A percentile compares a stretch with the other conserved stretches of the same genome.
Conservation (phyloP, 2,888 invertebrate species). For the Geophilus truncorum region DNA sequence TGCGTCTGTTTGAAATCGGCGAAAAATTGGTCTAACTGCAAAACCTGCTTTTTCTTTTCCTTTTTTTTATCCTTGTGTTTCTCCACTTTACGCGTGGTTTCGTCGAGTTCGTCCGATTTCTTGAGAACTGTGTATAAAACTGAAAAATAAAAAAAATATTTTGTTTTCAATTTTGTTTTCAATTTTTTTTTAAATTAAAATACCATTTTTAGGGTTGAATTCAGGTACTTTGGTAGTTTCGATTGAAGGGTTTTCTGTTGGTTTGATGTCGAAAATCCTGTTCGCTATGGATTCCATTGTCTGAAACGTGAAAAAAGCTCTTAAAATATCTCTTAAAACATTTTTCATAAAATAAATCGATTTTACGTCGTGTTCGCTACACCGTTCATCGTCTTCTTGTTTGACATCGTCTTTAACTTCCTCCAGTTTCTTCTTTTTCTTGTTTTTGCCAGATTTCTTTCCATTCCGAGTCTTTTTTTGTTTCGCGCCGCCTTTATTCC, state of each 20-base stretch:
- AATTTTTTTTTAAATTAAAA: not conserved
- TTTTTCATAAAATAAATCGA: not conserved
- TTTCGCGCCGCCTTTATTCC: not conserved
- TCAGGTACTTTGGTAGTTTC: not conserved
- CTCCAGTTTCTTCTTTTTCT: not conserved
- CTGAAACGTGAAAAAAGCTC: not conserved
- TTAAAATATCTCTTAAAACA: not conserved
- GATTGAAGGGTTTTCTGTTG: too few species aligned
- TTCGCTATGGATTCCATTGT: not conserved
- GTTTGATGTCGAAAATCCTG: not conserved
- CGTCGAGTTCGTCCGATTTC: not conserved
- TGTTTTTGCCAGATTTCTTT: not conserved
- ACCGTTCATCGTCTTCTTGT: not conserved
- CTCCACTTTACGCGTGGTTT: not conserved
- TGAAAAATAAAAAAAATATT: not conserved
- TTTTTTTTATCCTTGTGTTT: not conserved
- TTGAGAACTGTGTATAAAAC: not conserved
- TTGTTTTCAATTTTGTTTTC: too few species aligned
- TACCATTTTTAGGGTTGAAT: not conserved
- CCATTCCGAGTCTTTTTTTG: not conserved
- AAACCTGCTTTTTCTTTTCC: conserved; percentile 1
- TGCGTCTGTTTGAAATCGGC: too few species aligned
- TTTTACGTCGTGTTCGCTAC: not conserved
- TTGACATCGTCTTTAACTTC: not conserved
- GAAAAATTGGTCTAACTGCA: not conserved